Conservation (phyloP, 35 echinoderm and acorn worm genomes). For the Strongylocentrotus purpuratus region DNA sequence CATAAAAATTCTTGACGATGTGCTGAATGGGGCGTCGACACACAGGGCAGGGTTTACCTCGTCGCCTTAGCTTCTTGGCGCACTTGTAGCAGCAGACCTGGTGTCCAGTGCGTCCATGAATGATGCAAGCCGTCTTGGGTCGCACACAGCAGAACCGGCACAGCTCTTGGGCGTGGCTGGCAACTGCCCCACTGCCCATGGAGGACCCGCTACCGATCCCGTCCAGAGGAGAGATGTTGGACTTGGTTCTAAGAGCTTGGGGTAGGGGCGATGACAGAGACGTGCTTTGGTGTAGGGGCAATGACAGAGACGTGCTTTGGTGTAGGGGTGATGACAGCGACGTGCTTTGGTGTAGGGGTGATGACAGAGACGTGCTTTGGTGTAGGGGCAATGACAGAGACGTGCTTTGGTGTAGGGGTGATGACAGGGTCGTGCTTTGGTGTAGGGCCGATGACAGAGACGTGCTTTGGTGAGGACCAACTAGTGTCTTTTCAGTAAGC, state of each 20-base stretch:
- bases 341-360: too few species aligned
- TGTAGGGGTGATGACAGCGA: too few species aligned
- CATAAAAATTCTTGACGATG: slow-evolving; percentile 85
- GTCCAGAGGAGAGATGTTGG: neutral
- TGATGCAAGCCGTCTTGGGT: slow-evolving; percentile 85
- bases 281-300: too few species aligned
- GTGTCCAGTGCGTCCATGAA: slow-evolving; percentile 87
- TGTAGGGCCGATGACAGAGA: too few species aligned
- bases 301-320: too few species aligned
- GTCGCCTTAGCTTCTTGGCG: slow-evolving; percentile 85
- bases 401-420: too few species aligned
- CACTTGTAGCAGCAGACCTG: slow-evolving; percentile 95
- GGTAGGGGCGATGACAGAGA: neutral
- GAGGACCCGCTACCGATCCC: slow-evolving; percentile 1
- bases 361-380: too few species aligned
- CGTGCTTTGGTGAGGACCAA: neutral
- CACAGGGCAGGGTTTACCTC: slow-evolving; percentile 92
- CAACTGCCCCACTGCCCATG: neutral
- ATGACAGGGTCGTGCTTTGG: too few species aligned
- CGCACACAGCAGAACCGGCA: slow-evolving; percentile 75
- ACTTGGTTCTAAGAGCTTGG: neutral
- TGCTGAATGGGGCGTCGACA: slow-evolving; percentile 87
- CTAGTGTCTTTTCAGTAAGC: neutral
- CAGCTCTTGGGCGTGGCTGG: slow-evolving; percentile 43
- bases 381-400: too few species aligned